Base-by-base conservation (phyloP, 2,113 vertebrate species). In the Poicephalus meyeri region DNA sequence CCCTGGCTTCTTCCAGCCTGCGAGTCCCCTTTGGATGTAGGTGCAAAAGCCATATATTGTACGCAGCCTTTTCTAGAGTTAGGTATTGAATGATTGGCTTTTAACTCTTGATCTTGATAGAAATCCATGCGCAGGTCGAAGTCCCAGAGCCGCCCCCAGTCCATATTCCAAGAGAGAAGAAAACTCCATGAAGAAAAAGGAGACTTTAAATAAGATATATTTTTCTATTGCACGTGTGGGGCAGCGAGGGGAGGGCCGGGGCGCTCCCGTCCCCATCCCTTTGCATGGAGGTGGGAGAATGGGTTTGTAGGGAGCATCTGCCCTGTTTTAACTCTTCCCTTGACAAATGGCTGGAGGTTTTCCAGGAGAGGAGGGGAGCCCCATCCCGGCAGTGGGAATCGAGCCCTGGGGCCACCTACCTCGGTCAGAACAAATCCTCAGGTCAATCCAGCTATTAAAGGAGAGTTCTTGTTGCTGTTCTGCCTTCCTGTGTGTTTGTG, bases 1-100 rank as follows among this genome's bases (percentile, higher is more conserved):
- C 66, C 18, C 52, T 42, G 6, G 23, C 28, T n/a, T 31, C 25
- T 69, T 8, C 74, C 46, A 16, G 13, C 76, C 90, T 1, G 50
- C 58, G 0, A 35, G 37, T 31, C 37, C 44, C 80, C 83, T 58
- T 53, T 23, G 79, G 86, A 35, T 47, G 77, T 86, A 95, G 95
- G 93, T 82, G 74, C 92, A 95, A 95, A 98, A 98, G 98, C 98
- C 98, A 98, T 98, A 97, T 42, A 33, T 90, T 9, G 71, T 88
- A 13, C 73, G 42, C 95, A 85, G 95, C 89, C 97, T 97, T 97
- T 89, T 97, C 91, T 77, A 90, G 87, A 63, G 74, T 58, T 94
- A 84, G 80, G 60, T 58, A 17, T 35, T n/a, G 8, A 66, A 65
- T 12, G 1, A 5, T 19, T 49, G 91, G 94, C 97, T 96, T 96